Evolutionary conservation across 2,797 vertebrate species (phyloP).

Genomic region (Danio albolineatus): DNA sequence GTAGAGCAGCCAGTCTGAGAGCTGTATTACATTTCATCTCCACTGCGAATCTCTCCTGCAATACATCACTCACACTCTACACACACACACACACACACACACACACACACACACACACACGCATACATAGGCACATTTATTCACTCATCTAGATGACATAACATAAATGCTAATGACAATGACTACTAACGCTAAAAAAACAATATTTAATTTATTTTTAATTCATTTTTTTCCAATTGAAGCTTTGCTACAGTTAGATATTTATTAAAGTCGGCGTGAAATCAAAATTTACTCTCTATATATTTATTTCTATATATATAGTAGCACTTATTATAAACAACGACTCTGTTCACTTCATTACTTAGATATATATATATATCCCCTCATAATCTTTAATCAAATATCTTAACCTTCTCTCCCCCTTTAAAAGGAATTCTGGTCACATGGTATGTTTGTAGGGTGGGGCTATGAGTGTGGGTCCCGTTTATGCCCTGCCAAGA

Average conservation of each 20-base stretch:
- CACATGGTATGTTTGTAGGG: no score
- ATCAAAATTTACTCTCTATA: no score
- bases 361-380: no score
- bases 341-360: no score
- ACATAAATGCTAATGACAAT: background rate
- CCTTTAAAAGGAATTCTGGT: no score
- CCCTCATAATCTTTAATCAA: no score
- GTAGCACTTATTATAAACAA: no score
- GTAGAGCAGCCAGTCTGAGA: conserved; percentile 89
- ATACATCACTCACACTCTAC: conserved; percentile 95
- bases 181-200: conserved; percentile 8
- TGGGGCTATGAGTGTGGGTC: no score
- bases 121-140: conserved; percentile 1
- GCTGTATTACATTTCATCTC: conserved; percentile 97
- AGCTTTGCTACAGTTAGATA: background rate
- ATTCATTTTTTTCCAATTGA: background rate
- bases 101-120: conserved; percentile 14
- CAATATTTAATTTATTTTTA: background rate
- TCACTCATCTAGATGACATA: background rate
- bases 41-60: conserved; percentile 94
- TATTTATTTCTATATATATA: no score
- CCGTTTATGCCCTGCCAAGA: no score
- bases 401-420: no score
- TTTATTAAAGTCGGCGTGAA: background rate
- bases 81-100: conserved; percentile 44